These are phyloP conservation scores for Anagrus nilaparvatae DNA, from an alignment of 1,140 invertebrate genomes.

Conservation along the genomic window DNA sequence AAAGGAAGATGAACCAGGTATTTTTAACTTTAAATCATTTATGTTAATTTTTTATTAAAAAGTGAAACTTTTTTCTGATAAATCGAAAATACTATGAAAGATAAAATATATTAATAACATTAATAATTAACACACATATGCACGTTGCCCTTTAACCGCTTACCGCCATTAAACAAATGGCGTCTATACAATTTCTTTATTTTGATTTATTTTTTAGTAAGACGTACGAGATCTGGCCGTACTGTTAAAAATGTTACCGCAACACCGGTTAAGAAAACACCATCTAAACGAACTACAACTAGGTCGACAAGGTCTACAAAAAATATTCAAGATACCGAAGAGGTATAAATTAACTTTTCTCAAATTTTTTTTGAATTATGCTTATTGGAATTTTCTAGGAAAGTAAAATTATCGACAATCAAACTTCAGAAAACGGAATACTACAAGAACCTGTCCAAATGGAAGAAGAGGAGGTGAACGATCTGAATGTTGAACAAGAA, in stretches of 20 bases:
- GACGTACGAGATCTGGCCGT: conserved; percentile 30
- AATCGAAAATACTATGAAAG: background rate
- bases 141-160: background rate
- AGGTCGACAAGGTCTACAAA: conserved; percentile 23
- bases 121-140: background rate
- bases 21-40: background rate
- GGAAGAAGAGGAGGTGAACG: background rate
- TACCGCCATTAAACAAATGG: conserved; percentile 28
- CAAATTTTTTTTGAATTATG: no score
- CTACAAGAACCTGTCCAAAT: conserved; percentile 3
- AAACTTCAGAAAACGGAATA: conserved; percentile 9
- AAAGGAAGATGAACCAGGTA: conserved; percentile 30
- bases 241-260: conserved; percentile 21
- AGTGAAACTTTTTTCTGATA: background rate
- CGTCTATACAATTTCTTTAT: conserved; percentile 15
- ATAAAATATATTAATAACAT: background rate
- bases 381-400: no score
- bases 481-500: background rate
- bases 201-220: conserved; percentile 20
- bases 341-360: no score
- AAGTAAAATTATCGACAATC: no score
- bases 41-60: background rate
- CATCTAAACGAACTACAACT: conserved; percentile 24
- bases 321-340: conserved; percentile 23
- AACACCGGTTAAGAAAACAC: conserved; percentile 26